Evolutionary conservation across 2,888 invertebrate species (phyloP).

Genomic region (Dicyrtomina minuta): DNA sequence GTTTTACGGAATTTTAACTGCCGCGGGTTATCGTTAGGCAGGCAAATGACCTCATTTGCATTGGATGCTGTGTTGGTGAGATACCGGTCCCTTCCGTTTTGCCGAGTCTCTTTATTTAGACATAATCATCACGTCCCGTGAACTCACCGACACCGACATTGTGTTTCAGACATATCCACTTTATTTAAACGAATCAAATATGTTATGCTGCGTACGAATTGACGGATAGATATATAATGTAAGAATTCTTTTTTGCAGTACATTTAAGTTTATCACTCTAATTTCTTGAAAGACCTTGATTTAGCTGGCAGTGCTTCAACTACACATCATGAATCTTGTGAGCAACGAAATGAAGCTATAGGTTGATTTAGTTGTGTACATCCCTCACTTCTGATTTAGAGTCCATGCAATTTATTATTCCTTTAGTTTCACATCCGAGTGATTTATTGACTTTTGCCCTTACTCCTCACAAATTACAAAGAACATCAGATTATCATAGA

Average conservation of each 20-base stretch:
- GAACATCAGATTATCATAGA: too few species aligned
- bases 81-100: not conserved
- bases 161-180: conserved; percentile 8
- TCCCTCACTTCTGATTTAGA: too few species aligned
- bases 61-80: too few species aligned
- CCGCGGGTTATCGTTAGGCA: conserved; percentile 14
- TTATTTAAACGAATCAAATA: conserved; percentile 18
- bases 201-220: too few species aligned
- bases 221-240: too few species aligned
- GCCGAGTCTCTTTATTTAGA: not conserved
- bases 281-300: conserved; percentile 1
- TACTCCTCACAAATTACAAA: too few species aligned
- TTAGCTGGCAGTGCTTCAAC: conserved; percentile 23
- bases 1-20: too few species aligned
- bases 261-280: not conserved
- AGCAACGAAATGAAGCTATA: conserved; percentile 23
- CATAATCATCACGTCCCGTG: not conserved
- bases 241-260: conserved; percentile 6
- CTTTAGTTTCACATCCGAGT: too few species aligned
- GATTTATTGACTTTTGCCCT: too few species aligned
- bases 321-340: conserved; percentile 18
- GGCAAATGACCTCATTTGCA: conserved; percentile 16
- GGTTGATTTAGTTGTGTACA: too few species aligned
- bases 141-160: not conserved
- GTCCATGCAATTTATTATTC: too few species aligned